Evolutionary conservation across 2,113 vertebrate genomes (phyloP).

Genomic region (Bufo gargarizans): DNA sequence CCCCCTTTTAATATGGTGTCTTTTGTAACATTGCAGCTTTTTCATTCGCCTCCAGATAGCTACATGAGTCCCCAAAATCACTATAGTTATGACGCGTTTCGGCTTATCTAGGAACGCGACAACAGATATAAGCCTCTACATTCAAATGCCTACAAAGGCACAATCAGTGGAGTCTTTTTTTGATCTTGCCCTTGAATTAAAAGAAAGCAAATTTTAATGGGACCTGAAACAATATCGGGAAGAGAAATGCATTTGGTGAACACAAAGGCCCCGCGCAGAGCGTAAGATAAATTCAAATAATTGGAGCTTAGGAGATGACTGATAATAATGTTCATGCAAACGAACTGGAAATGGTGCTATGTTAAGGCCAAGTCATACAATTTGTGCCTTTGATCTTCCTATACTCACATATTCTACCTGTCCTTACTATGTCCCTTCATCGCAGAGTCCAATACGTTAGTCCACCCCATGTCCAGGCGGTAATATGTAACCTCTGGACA

Average conservation of each 20-base stretch:
- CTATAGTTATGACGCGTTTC: neutral
- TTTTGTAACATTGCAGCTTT: constrained; percentile 6
- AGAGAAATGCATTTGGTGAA: constrained; percentile 22
- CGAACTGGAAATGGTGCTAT: constrained; percentile 8
- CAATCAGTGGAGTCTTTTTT: constrained; percentile 11
- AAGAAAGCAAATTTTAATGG: constrained; percentile 48
- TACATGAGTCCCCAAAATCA: constrained; percentile 8
- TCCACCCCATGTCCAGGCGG: neutral
- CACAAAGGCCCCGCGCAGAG: constrained; percentile 32
- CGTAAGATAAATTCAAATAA: constrained; percentile 49
- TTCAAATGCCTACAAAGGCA: constrained; percentile 27
- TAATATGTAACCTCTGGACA: neutral
- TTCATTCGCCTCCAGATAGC: constrained; percentile 20
- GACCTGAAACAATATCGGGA: constrained; percentile 34
- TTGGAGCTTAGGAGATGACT: constrained; percentile 40
- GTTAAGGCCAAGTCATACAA: constrained; percentile 11
- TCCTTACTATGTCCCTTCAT: neutral
- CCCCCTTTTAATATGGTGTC: neutral
- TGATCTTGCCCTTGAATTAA: constrained; percentile 51
- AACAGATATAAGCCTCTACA: constrained; percentile 13
- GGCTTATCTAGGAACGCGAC: constrained; percentile 5
- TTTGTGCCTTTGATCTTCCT: constrained; percentile 41
- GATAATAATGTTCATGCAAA: constrained; percentile 47
- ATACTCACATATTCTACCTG: neutral
- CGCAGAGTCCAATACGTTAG: neutral